Evolutionary conservation across 2,888 invertebrate species (phyloP).

Genomic region (Zeuzera pyrina): DNA sequence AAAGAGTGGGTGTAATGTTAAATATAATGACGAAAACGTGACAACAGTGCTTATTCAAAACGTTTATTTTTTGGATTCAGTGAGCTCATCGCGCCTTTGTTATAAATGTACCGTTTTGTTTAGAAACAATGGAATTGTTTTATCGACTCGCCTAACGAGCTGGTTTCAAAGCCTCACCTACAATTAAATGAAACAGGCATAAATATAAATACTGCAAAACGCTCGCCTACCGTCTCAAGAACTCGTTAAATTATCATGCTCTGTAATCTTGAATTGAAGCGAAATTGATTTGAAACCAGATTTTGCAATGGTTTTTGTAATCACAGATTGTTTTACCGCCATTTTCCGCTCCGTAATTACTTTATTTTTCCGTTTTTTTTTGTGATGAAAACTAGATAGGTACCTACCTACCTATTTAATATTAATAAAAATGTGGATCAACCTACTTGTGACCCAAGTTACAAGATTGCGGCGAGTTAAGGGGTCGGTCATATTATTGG

Average conservation of each 20-base stretch:
- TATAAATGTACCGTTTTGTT: too few relatives aligned
- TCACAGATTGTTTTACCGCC: constrained; percentile 12
- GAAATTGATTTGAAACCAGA: constrained; percentile 15
- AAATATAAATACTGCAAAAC: constrained; percentile 7
- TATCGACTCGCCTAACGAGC: too few relatives aligned
- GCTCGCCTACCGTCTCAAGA: constrained; percentile 9
- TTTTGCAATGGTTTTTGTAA: constrained; percentile 12
- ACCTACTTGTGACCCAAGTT: neutral
- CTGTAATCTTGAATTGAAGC: constrained; percentile 23
- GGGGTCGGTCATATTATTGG: too few relatives aligned
- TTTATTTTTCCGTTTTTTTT: constrained; percentile 8
- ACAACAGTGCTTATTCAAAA: too few relatives aligned
- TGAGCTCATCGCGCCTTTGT: too few relatives aligned
- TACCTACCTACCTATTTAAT: neutral
- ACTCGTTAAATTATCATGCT: constrained; percentile 44
- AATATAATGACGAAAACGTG: too few relatives aligned
- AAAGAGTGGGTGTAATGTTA: too few relatives aligned
- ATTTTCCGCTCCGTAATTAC: constrained; percentile 13
- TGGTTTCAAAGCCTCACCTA: constrained; percentile 17
- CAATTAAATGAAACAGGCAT: constrained; percentile 18
- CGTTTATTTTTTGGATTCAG: too few relatives aligned
- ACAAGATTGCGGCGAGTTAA: neutral
- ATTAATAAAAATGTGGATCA: neutral
- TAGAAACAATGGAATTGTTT: too few relatives aligned
- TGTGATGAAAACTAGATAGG: neutral